Evolutionary conservation across 2,113 vertebrate genomes (phyloP).

Genomic region (Cricetomys ansorgei): DNA sequence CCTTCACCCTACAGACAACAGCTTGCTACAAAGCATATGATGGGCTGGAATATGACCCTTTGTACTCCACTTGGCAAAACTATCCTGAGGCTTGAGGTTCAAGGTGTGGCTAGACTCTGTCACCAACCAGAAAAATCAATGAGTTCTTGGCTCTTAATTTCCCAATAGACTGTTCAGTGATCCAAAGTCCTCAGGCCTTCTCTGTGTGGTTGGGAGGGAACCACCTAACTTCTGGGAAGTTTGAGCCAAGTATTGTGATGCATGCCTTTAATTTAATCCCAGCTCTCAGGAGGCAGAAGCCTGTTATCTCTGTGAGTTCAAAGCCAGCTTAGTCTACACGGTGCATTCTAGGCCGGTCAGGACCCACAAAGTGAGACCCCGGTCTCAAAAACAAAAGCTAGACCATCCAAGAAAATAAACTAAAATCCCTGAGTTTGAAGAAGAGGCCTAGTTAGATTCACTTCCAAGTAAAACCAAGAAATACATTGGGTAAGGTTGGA

Average conservation of each 20-base stretch:
- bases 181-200: background rate
- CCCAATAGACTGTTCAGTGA: background rate
- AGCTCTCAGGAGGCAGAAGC: background rate
- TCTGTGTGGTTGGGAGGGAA: background rate
- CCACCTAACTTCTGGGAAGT: background rate
- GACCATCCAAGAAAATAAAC: too few species aligned
- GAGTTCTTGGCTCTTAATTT: slow-evolving; percentile 22
- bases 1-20: background rate
- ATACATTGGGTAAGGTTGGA: background rate
- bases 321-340: background rate
- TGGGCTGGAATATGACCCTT: background rate
- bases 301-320: background rate
- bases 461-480: slow-evolving; percentile 54
- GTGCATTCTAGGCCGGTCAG: background rate
- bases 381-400: too few species aligned
- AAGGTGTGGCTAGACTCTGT: slow-evolving; percentile 53
- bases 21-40: background rate
- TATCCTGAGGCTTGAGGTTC: slow-evolving; percentile 57
- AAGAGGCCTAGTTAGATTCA: background rate
- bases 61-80: background rate
- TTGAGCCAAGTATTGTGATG: background rate
- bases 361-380: too few species aligned
- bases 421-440: background rate
- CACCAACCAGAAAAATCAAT: slow-evolving; percentile 42
- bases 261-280: background rate